These are phyloP conservation scores for Lordiphosa stackelbergi DNA, from an alignment of 1,140 invertebrate genomes.

Conservation along the genomic window DNA sequence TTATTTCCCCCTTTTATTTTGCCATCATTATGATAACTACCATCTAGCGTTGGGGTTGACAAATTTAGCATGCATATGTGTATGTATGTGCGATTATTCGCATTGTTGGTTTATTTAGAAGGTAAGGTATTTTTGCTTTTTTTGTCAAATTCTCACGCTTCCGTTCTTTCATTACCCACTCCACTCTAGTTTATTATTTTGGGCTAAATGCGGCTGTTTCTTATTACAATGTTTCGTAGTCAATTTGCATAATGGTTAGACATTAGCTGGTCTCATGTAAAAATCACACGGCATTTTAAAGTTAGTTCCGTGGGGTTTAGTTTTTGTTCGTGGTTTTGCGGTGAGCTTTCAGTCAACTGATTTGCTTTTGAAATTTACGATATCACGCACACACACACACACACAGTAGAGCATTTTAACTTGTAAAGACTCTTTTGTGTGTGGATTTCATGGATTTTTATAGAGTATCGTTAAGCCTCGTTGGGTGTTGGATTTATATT, in stretches of 20 bases:
- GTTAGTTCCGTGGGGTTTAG: conserved; percentile 15
- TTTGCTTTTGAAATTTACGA: conserved; percentile 22
- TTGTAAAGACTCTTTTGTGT: conserved; percentile 11
- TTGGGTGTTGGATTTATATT: conserved; percentile 14
- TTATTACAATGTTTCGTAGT: conserved; percentile 45
- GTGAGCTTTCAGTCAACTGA: conserved; percentile 25
- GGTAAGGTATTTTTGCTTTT: conserved; percentile 13
- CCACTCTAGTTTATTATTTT: conserved; percentile 61
- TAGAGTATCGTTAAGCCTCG: conserved; percentile 7
- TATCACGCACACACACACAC: conserved; percentile 4
- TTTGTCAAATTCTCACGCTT: conserved; percentile 39
- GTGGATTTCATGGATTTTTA: conserved; percentile 17
- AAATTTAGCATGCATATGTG: conserved; percentile 25
- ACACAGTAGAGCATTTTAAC: neutral
- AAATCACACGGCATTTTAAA: conserved; percentile 32
- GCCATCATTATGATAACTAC: conserved; percentile 54
- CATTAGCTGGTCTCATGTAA: conserved; percentile 11
- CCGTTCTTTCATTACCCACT: neutral
- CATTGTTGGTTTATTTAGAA: conserved; percentile 34
- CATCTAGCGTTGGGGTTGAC: conserved; percentile 18
- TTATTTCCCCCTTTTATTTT: conserved; percentile 6
- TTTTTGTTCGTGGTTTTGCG: conserved; percentile 28
- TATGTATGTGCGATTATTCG: conserved; percentile 16
- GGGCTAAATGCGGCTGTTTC: conserved; percentile 40
- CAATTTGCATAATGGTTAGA: conserved; percentile 61